A percentile compares a stretch with the other conserved stretches of the same genome.
These are phyloP conservation scores for Caenorhabditis panamensis DNA, from an alignment of 2,888 invertebrate species.

Conservation along the genomic window DNA sequence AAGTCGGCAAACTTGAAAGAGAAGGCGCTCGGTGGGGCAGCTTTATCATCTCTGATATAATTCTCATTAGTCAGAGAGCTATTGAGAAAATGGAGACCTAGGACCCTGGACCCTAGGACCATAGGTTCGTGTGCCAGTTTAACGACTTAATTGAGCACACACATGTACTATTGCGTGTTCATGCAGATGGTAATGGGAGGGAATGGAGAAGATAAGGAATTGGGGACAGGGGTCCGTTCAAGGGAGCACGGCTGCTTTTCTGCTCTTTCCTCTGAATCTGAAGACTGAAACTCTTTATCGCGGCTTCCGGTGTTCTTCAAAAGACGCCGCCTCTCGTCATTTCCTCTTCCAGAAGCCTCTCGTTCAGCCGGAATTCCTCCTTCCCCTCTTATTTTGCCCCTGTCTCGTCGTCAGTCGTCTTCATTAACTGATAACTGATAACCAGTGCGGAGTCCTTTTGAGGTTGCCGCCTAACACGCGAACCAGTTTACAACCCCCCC, in stretches of 20 bases:
- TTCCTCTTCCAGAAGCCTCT: not conserved
- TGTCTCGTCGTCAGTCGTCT: not conserved
- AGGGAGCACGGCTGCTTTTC: no score
- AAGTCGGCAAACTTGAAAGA: slow-evolving; percentile 44
- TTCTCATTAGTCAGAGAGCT: slow-evolving; percentile 3
- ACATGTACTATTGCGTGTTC: slow-evolving; percentile 22
- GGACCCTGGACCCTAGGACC: not conserved
- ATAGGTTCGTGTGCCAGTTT: slow-evolving; percentile 20
- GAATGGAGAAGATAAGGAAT: slow-evolving; percentile 2
- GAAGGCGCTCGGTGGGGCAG: slow-evolving; percentile 3
- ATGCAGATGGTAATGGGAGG: slow-evolving; percentile 36
- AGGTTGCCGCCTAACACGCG: slow-evolving; percentile 27
- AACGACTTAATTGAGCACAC: slow-evolving; percentile 55
- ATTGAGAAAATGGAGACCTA: no score
- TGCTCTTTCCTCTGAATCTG: no score
- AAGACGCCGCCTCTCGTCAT: not conserved
- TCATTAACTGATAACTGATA: slow-evolving; percentile 29
- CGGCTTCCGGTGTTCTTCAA: no score
- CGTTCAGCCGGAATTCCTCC: no score
- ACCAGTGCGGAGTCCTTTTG: slow-evolving; percentile 58
- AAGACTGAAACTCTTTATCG: no score
- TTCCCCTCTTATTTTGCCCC: slow-evolving; percentile 11
- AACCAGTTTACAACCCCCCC: slow-evolving; percentile 57
- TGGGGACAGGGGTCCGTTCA: no score
- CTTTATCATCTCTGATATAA: slow-evolving; percentile 11